These are phyloP conservation scores for Xenopus tropicalis DNA, from an alignment of 2,113 vertebrate species.

Conservation along the genomic window DNA sequence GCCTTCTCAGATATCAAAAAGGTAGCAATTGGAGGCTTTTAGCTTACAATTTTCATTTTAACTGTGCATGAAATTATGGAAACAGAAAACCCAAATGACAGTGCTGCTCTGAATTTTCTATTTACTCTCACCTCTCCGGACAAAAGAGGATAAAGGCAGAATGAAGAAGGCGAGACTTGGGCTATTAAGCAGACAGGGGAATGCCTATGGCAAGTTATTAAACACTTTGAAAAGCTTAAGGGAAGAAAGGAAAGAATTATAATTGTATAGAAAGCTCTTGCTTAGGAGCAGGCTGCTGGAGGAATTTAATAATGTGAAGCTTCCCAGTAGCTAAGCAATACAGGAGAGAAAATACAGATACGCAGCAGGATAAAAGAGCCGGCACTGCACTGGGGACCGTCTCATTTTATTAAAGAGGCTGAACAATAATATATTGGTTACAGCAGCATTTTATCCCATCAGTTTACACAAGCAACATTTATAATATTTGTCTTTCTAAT, in stretches of 20 bases:
- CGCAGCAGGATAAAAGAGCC: too few relatives aligned
- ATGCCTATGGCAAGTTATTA: constrained; percentile 5
- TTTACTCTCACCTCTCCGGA: neutral
- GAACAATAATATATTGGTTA: too few relatives aligned
- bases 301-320: neutral
- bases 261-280: neutral
- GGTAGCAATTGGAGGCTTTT: neutral
- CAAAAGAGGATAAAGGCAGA: neutral
- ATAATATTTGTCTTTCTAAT: too few relatives aligned
- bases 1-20: neutral
- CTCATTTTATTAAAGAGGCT: too few relatives aligned
- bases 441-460: too few relatives aligned
- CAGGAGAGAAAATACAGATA: too few relatives aligned
- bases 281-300: neutral
- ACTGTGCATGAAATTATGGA: neutral
- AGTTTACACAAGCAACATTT: too few relatives aligned
- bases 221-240: neutral
- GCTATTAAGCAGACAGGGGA: neutral
- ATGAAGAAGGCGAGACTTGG: neutral
- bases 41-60: neutral
- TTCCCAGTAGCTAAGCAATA: too few relatives aligned
- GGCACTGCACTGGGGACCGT: too few relatives aligned
- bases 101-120: neutral
- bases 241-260: neutral
- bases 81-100: neutral